These are phyloP conservation scores for Epinephelus moara DNA, from an alignment of 2,113 vertebrate genomes.

Conservation along the genomic window DNA sequence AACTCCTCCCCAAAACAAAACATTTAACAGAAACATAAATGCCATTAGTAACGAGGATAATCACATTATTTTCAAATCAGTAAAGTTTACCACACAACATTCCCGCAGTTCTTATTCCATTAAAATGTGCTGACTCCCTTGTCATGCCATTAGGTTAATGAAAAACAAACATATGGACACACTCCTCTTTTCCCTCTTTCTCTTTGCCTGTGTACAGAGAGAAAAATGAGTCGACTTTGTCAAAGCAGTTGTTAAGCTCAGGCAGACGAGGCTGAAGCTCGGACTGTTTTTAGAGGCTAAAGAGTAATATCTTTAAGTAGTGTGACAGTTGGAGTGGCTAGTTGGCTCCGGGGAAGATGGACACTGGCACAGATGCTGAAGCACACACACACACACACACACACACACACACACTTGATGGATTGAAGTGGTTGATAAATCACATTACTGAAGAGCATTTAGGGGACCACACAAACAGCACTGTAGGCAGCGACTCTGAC, in stretches of 20 bases:
- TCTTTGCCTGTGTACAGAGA: constrained; percentile 10
- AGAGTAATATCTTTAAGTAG: constrained; percentile 76
- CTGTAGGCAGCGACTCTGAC: constrained; percentile 24
- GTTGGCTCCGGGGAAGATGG: constrained; percentile 29
- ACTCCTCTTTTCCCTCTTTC: constrained; percentile 3
- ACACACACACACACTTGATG: constrained; percentile 37
- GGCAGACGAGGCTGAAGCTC: constrained; percentile 37
- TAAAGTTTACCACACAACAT: constrained; percentile 10
- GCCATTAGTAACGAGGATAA: background rate
- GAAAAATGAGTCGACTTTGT: background rate
- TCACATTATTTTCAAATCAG: constrained; percentile 4
- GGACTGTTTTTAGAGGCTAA: constrained; percentile 12
- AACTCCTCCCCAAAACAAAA: background rate
- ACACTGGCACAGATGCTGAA: constrained; percentile 12
- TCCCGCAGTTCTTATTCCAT: background rate
- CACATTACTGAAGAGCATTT: constrained; percentile 65
- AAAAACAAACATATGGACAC: constrained; percentile 51
- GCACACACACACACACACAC: background rate
- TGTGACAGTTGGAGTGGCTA: constrained; percentile 50
- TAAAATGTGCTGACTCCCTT: constrained; percentile 44
- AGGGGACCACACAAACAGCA: constrained; percentile 20
- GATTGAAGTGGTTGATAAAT: constrained; percentile 78
- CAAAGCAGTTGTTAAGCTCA: constrained; percentile 48
- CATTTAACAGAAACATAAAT: background rate
- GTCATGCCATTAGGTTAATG: constrained; percentile 73